Evolutionary conservation across 1,140 invertebrate genomes (phyloP), one percentile per base, ranked within the genome.

Genomic region (Protaetia brevitarsis): DNA sequence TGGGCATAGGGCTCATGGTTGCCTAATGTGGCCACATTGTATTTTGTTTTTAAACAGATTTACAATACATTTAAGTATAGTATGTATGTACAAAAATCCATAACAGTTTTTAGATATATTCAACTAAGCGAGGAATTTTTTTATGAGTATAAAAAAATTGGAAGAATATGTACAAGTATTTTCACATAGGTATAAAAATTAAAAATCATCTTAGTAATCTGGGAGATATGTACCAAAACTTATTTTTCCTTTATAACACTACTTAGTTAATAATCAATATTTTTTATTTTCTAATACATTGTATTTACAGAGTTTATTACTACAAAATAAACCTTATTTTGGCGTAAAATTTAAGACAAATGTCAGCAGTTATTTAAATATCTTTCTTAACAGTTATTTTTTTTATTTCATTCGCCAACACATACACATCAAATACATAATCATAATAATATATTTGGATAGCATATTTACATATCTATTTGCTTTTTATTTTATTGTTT

Each of bases 1-100:
- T 29, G 51, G 64, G 21, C 67, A 64, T 45, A 66, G 67, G 67
- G 67, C 67, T 68, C 67, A 68, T 21, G 45, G 51, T 30, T 66
- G 67, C 31, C 67, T 61, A 66, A 28, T 66, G 60, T 28, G 37
- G 45, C 30, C 67, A 66, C 60, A 68, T 62, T 58, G 19, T 45
- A 13, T 28, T 16, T 56, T 7, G 16, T 1, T 16, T 37, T 37
- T 37, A 37, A 37, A 7, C 34, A 37, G 4, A 2, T 37, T 13
- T 11, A 37, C 34, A 37, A 37, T 37, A 37, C 16, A 37, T 37
- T 13, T 16, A 37, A 37, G 16, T 37, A 37, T 16, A 16, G 16
- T n/a, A n/a, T n/a, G 10, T 37, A 37, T 37, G 10, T 16, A 7
- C 10, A 37, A 37, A 37, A 37, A 37, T 13, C 10, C n/a, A 16